Conservation (phyloP, 2,797 vertebrate genomes). For the Crypturellus tataupa region DNA sequence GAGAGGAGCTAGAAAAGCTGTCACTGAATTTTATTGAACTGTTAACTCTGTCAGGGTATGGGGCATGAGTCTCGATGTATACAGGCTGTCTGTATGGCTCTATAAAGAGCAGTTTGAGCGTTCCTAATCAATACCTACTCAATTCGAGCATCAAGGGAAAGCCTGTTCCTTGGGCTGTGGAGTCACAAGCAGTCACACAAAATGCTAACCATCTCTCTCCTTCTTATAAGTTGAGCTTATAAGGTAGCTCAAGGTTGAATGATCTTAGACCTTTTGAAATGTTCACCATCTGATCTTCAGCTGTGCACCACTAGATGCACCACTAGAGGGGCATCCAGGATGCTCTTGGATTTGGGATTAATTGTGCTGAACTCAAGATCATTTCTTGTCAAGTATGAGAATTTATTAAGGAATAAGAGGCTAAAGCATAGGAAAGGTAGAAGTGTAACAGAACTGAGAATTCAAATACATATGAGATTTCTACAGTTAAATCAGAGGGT, state of each 20-base stretch:
- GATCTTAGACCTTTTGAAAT: background rate
- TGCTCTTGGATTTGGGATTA: background rate
- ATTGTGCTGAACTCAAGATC: background rate
- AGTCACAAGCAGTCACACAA: background rate
- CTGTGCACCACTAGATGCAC: background rate
- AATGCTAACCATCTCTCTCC: background rate
- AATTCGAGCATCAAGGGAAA: background rate
- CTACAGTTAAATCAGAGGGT: background rate
- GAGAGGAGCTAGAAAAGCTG: conserved; percentile 4
- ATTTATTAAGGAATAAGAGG: background rate
- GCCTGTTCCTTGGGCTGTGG: background rate
- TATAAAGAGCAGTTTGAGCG: background rate
- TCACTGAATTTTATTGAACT: background rate
- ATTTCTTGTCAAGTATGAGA: background rate
- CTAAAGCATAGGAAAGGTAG: background rate
- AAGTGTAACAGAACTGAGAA: background rate
- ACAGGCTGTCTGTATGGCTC: background rate
- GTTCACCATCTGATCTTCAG: background rate
- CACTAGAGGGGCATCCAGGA: background rate
- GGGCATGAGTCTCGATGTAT: background rate
- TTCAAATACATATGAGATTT: background rate
- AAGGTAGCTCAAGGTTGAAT: background rate
- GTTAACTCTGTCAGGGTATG: conserved; percentile 1
- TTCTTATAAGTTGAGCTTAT: accelerated
- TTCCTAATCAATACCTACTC: background rate